phyloP scores from a whole-genome alignment of 2,888 invertebrate species.

The Gastrophysa polygoni region DNA sequence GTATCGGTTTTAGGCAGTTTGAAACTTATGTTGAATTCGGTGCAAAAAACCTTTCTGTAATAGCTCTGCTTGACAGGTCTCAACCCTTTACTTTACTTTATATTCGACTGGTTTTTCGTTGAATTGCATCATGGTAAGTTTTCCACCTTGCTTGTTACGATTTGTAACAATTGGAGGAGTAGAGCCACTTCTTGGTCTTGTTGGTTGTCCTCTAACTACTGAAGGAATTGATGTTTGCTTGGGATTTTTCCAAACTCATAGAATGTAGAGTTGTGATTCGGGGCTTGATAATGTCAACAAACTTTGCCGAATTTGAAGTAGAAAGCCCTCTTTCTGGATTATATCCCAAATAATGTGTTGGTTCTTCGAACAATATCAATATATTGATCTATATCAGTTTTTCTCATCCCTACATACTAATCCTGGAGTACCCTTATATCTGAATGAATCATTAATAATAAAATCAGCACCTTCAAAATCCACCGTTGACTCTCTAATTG shows the following conservation, averaged over 20 bases:
- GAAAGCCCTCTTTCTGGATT: background rate
- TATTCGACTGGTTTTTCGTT: no score
- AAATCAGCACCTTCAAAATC: slow-evolving; percentile 5
- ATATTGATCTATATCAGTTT: background rate
- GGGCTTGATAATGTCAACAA: background rate
- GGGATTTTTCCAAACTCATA: background rate
- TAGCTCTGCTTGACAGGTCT: slow-evolving; percentile 25
- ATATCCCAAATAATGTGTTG: background rate
- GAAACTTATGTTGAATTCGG: slow-evolving; percentile 35
- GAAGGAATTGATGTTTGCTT: background rate
- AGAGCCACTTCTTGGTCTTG: no score
- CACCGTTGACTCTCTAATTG: background rate
- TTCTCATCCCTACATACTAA: slow-evolving; percentile 4
- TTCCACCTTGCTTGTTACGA: no score
- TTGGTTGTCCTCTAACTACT: background rate
- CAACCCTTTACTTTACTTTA: slow-evolving; percentile 21
- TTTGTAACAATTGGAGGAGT: no score
- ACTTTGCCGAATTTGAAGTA: background rate
- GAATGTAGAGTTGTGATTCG: background rate
- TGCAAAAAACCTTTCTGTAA: slow-evolving; percentile 32
- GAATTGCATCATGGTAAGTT: no score
- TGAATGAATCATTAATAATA: background rate
- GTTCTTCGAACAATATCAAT: slow-evolving; percentile 5
- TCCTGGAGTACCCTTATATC: slow-evolving; percentile 8
- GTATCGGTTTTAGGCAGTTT: no score